Evolutionary conservation across 1,140 invertebrate species (phyloP).

Genomic region (Cepaea nemoralis): DNA sequence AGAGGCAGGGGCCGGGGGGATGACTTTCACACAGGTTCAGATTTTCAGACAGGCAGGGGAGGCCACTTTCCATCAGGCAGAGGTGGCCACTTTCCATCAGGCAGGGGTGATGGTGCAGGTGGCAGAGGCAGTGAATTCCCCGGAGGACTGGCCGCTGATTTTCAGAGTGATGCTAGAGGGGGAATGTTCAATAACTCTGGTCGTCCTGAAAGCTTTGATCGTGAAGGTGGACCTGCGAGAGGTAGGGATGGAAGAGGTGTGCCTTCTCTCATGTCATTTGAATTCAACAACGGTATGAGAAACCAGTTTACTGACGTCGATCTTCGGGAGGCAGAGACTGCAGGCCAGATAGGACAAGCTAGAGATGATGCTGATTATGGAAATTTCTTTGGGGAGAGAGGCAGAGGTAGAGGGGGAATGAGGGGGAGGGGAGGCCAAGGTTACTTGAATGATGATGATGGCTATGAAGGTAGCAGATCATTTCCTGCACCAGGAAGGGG

Average conservation of each 20-base stretch:
- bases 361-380: constrained; percentile 1
- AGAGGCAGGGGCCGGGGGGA: not conserved
- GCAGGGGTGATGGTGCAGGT: constrained; percentile 23
- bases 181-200: not conserved
- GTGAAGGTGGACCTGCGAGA: not conserved
- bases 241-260: not conserved
- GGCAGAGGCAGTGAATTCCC: constrained; percentile 15
- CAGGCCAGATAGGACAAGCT: not conserved
- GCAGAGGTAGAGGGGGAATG: not conserved
- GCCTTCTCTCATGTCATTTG: constrained; percentile 3
- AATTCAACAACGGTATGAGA: not conserved
- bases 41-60: constrained; percentile 32
- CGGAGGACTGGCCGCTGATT: constrained; percentile 14
- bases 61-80: constrained; percentile 33
- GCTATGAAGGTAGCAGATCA: not conserved
- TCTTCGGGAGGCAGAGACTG: not conserved
- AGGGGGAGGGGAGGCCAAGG: not conserved
- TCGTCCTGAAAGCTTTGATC: not conserved
- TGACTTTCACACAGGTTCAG: too few relatives aligned
- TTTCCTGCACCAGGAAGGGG: not conserved
- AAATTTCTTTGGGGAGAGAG: not conserved
- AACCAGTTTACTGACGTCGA: constrained; percentile 26
- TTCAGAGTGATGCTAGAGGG: not conserved
- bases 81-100: not conserved
- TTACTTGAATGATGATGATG: not conserved